Conservation (phyloP, 35 echinoderm and acorn worm species). For the Acanthaster planci region DNA sequence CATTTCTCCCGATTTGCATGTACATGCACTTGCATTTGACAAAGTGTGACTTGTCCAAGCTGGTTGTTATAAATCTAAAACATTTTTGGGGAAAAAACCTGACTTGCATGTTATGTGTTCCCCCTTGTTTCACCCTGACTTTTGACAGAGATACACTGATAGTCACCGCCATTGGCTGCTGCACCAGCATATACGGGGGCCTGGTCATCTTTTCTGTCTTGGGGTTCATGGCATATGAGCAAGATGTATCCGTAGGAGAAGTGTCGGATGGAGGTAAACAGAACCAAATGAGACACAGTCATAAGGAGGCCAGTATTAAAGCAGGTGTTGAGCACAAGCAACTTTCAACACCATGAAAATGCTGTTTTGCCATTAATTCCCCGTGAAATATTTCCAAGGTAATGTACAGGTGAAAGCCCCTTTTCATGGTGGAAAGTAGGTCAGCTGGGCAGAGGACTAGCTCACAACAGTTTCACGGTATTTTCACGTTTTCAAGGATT, state of each 20-base stretch:
- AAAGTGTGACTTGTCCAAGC: no score
- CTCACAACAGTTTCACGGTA: no score
- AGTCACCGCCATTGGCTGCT: conserved; percentile 63
- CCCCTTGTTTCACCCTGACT: neutral
- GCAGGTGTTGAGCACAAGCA: neutral
- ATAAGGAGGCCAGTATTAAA: neutral
- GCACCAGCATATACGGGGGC: conserved; percentile 83
- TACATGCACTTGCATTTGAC: no score
- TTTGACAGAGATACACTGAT: conserved; percentile 79
- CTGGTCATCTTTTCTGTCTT: conserved; percentile 83
- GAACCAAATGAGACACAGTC: neutral
- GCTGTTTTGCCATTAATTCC: neutral
- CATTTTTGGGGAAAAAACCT: no score
- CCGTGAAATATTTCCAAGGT: no score
- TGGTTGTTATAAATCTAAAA: no score
- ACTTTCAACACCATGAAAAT: neutral
- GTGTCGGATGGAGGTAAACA: conserved; percentile 73
- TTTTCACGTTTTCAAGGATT: no score
- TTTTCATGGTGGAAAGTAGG: no score
- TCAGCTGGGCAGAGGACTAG: no score
- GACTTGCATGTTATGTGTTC: neutral
- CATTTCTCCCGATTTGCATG: neutral
- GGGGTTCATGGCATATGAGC: conserved; percentile 81
- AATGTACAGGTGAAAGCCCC: no score
- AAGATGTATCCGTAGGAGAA: conserved; percentile 58